These are phyloP conservation scores for Torymus tubicola DNA, from an alignment of 2,888 invertebrate species.

Conservation along the genomic window DNA sequence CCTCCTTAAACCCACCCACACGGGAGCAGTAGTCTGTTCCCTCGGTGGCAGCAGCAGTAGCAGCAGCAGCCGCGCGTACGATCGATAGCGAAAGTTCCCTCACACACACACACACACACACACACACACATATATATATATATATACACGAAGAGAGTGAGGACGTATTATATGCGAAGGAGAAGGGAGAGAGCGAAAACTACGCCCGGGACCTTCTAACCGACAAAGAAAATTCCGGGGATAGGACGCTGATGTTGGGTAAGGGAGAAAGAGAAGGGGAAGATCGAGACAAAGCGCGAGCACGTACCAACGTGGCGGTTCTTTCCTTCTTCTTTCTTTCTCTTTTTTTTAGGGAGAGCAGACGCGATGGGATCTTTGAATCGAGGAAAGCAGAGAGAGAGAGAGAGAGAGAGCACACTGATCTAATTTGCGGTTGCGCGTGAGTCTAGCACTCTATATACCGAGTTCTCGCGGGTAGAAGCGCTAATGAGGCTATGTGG, in stretches of 20 bases:
- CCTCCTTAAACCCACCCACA: conserved; percentile 7
- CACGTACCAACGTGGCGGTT: too few relatives aligned
- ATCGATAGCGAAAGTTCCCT: conserved; percentile 62
- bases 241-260: conserved; percentile 15
- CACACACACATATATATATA: neutral
- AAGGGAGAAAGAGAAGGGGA: neutral
- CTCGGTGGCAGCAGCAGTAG: conserved; percentile 1
- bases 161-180: conserved; percentile 45
- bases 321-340: too few relatives aligned
- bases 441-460: too few relatives aligned
- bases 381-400: too few relatives aligned
- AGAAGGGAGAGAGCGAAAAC: conserved; percentile 41
- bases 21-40: conserved; percentile 12
- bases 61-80: conserved; percentile 21
- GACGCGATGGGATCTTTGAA: too few relatives aligned
- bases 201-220: conserved; percentile 52
- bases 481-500: too few relatives aligned
- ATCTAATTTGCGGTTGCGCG: too few relatives aligned
- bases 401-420: too few relatives aligned
- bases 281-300: neutral
- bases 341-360: too few relatives aligned
- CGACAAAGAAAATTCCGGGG: conserved; percentile 51
- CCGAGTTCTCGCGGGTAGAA: too few relatives aligned
- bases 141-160: neutral
- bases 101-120: conserved; percentile 26